Conservation (phyloP, 2,797 vertebrate species). For the Monodelphis domestica region DNA sequence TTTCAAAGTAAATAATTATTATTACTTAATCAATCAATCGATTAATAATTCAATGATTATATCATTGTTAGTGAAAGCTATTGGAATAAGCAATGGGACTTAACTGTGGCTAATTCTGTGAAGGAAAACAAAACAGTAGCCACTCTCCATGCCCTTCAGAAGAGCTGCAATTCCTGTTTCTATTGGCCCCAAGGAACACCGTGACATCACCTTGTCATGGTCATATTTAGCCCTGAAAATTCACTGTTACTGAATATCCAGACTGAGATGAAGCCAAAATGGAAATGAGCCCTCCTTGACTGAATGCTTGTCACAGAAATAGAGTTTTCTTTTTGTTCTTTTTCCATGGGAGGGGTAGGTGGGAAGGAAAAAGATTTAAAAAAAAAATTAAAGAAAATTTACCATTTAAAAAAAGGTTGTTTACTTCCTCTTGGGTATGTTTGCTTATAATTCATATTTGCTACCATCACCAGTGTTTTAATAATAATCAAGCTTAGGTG, state of each 20-base stretch:
- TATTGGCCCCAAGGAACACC: neutral
- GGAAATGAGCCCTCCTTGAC: neutral
- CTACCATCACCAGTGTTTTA: neutral
- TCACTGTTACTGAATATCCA: neutral
- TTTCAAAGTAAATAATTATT: constrained; percentile 16
- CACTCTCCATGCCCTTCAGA: neutral
- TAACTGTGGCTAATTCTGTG: neutral
- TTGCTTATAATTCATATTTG: neutral
- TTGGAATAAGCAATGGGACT: neutral
- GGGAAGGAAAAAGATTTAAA: neutral
- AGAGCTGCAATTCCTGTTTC: neutral
- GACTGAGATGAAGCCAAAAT: neutral
- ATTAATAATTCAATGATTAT: too few relatives aligned
- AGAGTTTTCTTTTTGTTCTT: neutral
- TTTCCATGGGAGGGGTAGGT: too few relatives aligned
- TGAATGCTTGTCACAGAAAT: neutral
- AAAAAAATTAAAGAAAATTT: too few relatives aligned
- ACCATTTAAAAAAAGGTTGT: neutral
- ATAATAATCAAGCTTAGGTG: neutral
- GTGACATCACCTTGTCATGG: neutral
- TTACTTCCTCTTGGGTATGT: neutral
- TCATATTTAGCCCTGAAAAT: neutral
- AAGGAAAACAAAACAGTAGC: constrained; percentile 1
- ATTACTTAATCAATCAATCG: too few relatives aligned
- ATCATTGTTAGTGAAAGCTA: neutral